Evolutionary conservation across 2,113 vertebrate species (phyloP).

Genomic region (Hippocampus barbouri): DNA sequence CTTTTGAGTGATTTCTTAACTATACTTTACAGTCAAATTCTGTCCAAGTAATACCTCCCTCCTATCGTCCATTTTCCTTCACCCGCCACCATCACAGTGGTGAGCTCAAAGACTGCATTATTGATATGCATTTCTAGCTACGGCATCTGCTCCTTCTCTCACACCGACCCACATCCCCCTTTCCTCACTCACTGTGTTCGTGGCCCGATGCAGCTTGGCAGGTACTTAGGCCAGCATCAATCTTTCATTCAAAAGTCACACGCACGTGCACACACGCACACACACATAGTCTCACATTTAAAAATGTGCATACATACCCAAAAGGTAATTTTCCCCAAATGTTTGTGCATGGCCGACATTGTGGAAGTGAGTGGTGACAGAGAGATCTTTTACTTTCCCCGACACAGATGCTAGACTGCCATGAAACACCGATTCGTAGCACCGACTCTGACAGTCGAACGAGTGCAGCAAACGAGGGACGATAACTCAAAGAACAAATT

Average conservation of each 20-base stretch:
- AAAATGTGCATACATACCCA: constrained; percentile 32
- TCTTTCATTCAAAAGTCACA: constrained; percentile 58
- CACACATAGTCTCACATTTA: neutral
- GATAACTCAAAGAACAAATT: constrained; percentile 7
- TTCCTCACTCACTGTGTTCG: constrained; percentile 31
- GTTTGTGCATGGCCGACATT: constrained; percentile 38
- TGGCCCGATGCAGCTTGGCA: constrained; percentile 60
- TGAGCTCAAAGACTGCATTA: constrained; percentile 69
- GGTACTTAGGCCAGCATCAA: constrained; percentile 67
- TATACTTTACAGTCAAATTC: constrained; percentile 18
- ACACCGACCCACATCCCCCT: constrained; percentile 19
- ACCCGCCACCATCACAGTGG: constrained; percentile 32
- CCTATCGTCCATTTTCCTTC: constrained; percentile 15
- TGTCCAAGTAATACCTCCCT: constrained; percentile 13
- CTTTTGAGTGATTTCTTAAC: neutral
- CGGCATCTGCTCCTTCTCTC: constrained; percentile 65
- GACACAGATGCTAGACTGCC: constrained; percentile 8
- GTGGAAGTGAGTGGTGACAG: constrained; percentile 24
- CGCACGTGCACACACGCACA: constrained; percentile 5
- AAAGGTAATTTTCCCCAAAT: constrained; percentile 43
- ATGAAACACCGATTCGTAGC: constrained; percentile 2
- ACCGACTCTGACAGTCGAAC: constrained; percentile 2
- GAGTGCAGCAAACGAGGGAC: constrained; percentile 6
- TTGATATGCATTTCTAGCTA: constrained; percentile 73
- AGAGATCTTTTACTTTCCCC: constrained; percentile 26